Base-by-base conservation (phyloP, 2,797 vertebrate genomes). In the Helarctos malayanus region DNA sequence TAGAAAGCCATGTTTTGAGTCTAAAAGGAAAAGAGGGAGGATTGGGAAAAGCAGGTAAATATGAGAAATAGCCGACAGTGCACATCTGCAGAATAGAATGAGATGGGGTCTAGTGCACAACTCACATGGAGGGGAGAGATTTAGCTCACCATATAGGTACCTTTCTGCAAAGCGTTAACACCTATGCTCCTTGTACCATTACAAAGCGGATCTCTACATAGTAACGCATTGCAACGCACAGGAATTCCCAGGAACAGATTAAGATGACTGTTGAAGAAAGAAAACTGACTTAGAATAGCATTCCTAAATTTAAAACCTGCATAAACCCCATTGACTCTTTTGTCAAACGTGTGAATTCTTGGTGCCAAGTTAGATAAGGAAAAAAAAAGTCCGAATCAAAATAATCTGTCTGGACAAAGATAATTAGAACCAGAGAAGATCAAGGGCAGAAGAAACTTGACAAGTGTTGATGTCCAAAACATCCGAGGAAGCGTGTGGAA, bases 11-110 rank as follows among this genome's bases (percentile, higher is more conserved):
- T 56, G 56, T 69, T 89, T 79, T 45, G 86, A 95, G 91, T 84
- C 71, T 78, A 73, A 84, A 88, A 92, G 68, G 81, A 76, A 97
- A 96, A 54, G 16, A 41, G 38, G 90, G 82, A 92, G 95, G 91
- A 71, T 81, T 71, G 65, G 65, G 56, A 83, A 88, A 78, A 45
- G 71, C 54, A 56, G 75, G 80, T 92, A 93, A 97, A 75, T 45
- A 69, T 7, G 47, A 97, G 81, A 68, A 90, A 57, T 14, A 35
- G 56, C 79, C 52, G 80, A 52, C 23, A 8, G 49, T 41, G 86
- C 73, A 16, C 5, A 12, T 25, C 11, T 49, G 38, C 69, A 89
- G 29, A 69, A 23, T 16, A 38, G 57, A 41, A 56, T 45, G 59
- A 32, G 38, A 18, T 23, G 16, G 23, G 27, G 19, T 78, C 47